phyloP scores from a whole-genome alignment of 2,888 invertebrate genomes.

The Sarcophaga carnaria region DNA sequence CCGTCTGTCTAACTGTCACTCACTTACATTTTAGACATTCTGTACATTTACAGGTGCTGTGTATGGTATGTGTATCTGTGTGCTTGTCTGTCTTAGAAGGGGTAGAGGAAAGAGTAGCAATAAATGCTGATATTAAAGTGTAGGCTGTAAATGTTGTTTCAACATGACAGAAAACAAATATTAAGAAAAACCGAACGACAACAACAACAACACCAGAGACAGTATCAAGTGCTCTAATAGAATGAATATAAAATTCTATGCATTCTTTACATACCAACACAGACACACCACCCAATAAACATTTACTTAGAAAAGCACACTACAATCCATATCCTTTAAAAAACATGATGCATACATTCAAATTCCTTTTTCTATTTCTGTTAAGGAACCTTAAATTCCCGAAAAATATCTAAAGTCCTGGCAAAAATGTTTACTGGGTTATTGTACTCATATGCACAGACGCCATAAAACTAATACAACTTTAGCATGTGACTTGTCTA shows the following conservation, averaged over 20 bases:
- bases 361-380: too few species aligned
- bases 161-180: constrained; percentile 46
- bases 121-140: not conserved
- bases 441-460: not conserved
- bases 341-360: too few species aligned
- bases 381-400: too few species aligned
- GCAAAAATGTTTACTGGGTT: not conserved
- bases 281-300: not conserved
- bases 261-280: not conserved
- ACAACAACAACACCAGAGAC: constrained; percentile 18
- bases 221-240: constrained; percentile 42
- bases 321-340: too few species aligned
- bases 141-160: constrained; percentile 36
- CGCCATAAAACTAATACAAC: not conserved
- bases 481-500: not conserved
- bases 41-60: constrained; percentile 13
- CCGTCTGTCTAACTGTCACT: constrained; percentile 23
- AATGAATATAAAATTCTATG: constrained; percentile 28
- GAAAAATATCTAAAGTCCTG: too few species aligned
- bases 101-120: too few species aligned
- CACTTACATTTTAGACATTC: constrained; percentile 16
- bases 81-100: not conserved
- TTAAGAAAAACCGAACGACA: not conserved
- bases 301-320: not conserved
- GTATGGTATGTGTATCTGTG: not conserved